These are phyloP conservation scores for Hipposideros larvatus DNA, from an alignment of 2,797 vertebrate species.

Conservation along the genomic window DNA sequence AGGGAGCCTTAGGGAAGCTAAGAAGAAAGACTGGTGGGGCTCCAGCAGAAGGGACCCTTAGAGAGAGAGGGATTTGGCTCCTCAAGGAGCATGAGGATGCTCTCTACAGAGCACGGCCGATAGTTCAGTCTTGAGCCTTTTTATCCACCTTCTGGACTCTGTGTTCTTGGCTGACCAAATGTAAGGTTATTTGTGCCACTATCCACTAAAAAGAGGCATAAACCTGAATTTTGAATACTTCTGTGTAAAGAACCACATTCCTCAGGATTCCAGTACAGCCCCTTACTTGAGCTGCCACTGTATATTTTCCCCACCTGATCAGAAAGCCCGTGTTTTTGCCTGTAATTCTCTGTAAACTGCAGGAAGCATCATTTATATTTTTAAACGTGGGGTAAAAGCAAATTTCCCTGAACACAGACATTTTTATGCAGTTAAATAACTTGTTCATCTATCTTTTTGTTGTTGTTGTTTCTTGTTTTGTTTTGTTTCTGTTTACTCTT, in stretches of 20 bases:
- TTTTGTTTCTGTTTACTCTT: background rate
- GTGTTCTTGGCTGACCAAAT: background rate
- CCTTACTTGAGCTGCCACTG: background rate
- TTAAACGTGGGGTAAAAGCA: slow-evolving; percentile 6
- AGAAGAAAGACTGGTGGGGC: background rate
- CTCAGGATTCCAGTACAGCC: background rate
- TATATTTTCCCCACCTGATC: background rate
- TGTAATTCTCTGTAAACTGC: background rate
- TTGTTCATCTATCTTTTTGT: background rate
- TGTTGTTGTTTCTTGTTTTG: background rate
- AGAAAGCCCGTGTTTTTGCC: background rate
- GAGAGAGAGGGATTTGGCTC: background rate
- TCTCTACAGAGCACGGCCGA: background rate
- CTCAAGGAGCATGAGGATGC: background rate
- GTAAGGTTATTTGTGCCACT: background rate
- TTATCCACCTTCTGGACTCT: background rate
- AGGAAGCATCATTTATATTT: background rate
- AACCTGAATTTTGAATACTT: background rate
- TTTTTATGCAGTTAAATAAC: background rate
- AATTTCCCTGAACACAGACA: background rate
- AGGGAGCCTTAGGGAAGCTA: background rate
- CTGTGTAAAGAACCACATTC: background rate
- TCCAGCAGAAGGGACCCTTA: background rate
- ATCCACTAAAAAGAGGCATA: background rate
- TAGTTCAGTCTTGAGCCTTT: background rate